Percentiles rank a stretch among this genome's conserved stretches.
These are phyloP conservation scores for Carpatolechia fugitivella DNA, from an alignment of 2,888 invertebrate genomes.

Conservation along the genomic window DNA sequence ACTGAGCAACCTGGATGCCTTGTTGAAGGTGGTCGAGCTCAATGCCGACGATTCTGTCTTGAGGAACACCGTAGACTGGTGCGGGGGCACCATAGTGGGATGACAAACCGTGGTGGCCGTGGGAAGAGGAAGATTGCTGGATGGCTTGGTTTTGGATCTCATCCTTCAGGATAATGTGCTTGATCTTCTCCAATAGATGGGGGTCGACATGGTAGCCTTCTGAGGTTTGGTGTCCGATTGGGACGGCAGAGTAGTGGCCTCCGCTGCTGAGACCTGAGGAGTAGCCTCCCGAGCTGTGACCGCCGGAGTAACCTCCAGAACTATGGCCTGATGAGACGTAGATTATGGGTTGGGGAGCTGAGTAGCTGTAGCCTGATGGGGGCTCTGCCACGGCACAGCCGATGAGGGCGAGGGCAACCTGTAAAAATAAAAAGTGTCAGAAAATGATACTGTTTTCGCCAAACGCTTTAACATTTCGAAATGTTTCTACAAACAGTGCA, in stretches of 20 bases:
- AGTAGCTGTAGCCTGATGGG: slow-evolving; percentile 83
- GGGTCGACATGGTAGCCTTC: slow-evolving; percentile 91
- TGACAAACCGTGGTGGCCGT: slow-evolving; percentile 78
- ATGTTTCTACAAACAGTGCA: slow-evolving; percentile 15
- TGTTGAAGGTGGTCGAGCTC: slow-evolving; percentile 92
- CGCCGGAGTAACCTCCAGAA: slow-evolving; percentile 75
- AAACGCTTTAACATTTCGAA: background rate
- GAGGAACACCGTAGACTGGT: slow-evolving; percentile 83
- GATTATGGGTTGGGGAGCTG: slow-evolving; percentile 75
- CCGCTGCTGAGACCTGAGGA: slow-evolving; percentile 78
- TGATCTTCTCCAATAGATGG: slow-evolving; percentile 88
- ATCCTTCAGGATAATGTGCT: slow-evolving; percentile 90
- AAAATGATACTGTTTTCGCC: background rate
- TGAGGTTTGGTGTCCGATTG: slow-evolving; percentile 87
- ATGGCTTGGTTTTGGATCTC: slow-evolving; percentile 80
- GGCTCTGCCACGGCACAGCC: slow-evolving; percentile 88
- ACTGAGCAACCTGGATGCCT: slow-evolving; percentile 92
- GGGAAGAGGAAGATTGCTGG: slow-evolving; percentile 72
- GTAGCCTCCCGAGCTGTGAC: slow-evolving; percentile 76
- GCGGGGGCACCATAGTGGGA: slow-evolving; percentile 85
- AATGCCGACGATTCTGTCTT: slow-evolving; percentile 86
- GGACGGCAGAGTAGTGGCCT: slow-evolving; percentile 87
- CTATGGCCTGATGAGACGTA: slow-evolving; percentile 83
- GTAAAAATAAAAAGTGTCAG: slow-evolving; percentile 30
- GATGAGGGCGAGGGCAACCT: slow-evolving; percentile 86